phyloP scores from a whole-genome alignment of 2,888 invertebrate species.

The Archips crataeganus region DNA sequence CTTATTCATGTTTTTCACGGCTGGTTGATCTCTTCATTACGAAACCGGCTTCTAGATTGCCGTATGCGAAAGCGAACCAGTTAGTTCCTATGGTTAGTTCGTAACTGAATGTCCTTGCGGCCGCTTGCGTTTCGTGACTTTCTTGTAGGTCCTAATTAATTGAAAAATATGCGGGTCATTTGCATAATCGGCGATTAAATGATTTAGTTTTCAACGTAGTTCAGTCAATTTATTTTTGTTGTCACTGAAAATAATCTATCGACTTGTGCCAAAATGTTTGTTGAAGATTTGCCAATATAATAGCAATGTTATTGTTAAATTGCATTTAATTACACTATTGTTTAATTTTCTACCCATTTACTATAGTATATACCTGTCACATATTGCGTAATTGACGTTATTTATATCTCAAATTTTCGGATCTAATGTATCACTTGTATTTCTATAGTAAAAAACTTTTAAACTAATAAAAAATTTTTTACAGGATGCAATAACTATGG shows the following conservation, averaged over 20 bases:
- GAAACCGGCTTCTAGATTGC: slow-evolving; percentile 38
- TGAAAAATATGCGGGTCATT: neutral
- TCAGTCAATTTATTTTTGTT: slow-evolving; percentile 11
- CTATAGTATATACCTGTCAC: neutral
- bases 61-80: neutral
- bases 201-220: neutral
- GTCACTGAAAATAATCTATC: neutral
- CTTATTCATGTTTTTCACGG: slow-evolving; percentile 23
- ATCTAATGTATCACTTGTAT: too few species aligned
- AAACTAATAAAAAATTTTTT: slow-evolving; percentile 43
- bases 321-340: neutral
- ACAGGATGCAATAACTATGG: slow-evolving; percentile 72
- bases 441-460: neutral
- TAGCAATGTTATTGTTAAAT: neutral
- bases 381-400: neutral
- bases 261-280: slow-evolving; percentile 4
- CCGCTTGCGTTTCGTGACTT: slow-evolving; percentile 9
- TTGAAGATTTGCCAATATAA: slow-evolving; percentile 14
- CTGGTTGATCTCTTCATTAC: slow-evolving; percentile 30
- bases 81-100: slow-evolving; percentile 12
- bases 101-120: slow-evolving; percentile 15
- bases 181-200: neutral
- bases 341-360: neutral
- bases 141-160: neutral
- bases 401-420: neutral